Conservation (phyloP, 2,797 vertebrate genomes). For the Sphenopsis melanotis region DNA sequence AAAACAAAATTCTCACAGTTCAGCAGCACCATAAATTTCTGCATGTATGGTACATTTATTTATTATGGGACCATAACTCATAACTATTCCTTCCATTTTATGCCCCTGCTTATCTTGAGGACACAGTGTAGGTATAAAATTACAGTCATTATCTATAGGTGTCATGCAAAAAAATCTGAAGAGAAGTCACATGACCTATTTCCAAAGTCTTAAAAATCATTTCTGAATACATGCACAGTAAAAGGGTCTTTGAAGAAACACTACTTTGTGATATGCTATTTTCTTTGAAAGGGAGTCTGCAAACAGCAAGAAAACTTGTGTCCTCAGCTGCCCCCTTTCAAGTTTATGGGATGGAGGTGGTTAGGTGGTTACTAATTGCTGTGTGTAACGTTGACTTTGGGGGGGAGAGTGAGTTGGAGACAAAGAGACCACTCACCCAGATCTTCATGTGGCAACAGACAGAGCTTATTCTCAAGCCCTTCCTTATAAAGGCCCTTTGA, state of each 20-base stretch:
- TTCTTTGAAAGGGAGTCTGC: background rate
- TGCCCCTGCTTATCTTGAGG: background rate
- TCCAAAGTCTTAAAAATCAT: background rate
- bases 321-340: background rate
- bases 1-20: background rate
- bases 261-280: accelerated
- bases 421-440: background rate
- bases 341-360: background rate
- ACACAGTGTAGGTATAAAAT: background rate
- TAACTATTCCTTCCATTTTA: background rate
- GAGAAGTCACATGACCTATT: background rate
- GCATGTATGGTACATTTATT: background rate
- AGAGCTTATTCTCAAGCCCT: background rate
- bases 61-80: background rate
- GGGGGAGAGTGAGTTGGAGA: background rate
- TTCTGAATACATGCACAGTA: background rate
- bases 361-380: background rate
- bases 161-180: background rate
- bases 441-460: background rate
- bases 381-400: background rate
- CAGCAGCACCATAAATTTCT: background rate
- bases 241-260: background rate
- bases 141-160: background rate
- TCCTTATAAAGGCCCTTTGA: background rate
- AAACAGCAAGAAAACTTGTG: background rate